Percentiles rank a stretch among this genome's conserved stretches.
These are phyloP conservation scores for Psettodes erumei DNA, from an alignment of 2,113 vertebrate species.

Conservation along the genomic window DNA sequence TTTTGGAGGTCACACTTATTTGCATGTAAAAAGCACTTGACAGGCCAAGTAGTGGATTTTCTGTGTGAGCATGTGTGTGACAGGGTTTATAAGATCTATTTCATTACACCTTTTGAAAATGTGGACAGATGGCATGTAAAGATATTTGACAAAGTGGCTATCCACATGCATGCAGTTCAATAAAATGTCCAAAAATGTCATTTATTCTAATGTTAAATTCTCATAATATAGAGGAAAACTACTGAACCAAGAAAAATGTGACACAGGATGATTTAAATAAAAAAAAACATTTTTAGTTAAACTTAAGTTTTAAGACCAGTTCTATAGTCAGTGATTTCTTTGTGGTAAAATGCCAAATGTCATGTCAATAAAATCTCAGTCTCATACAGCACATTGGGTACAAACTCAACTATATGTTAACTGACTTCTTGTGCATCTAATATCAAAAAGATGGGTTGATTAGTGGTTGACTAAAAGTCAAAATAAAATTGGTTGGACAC, in stretches of 20 bases:
- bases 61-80: not conserved
- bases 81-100: not conserved
- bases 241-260: not conserved
- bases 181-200: not conserved
- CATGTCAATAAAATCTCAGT: no score
- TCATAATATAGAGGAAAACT: not conserved
- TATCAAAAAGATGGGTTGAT: conserved; percentile 47
- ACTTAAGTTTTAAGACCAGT: no score
- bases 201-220: not conserved
- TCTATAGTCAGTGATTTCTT: not conserved
- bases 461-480: conserved; percentile 23
- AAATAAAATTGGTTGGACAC: conserved; percentile 27
- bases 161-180: not conserved
- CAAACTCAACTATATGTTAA: conserved; percentile 31
- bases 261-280: not conserved
- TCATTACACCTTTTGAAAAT: conserved; percentile 38
- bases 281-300: not conserved
- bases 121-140: conserved; percentile 34
- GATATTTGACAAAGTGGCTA: no score
- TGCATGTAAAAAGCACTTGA: conserved; percentile 9
- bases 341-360: no score
- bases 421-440: conserved; percentile 40
- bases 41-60: not conserved
- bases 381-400: conserved; percentile 40
- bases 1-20: not conserved